Evolutionary conservation across 1,140 invertebrate species (phyloP).

Genomic region (Cydia strobilella): DNA sequence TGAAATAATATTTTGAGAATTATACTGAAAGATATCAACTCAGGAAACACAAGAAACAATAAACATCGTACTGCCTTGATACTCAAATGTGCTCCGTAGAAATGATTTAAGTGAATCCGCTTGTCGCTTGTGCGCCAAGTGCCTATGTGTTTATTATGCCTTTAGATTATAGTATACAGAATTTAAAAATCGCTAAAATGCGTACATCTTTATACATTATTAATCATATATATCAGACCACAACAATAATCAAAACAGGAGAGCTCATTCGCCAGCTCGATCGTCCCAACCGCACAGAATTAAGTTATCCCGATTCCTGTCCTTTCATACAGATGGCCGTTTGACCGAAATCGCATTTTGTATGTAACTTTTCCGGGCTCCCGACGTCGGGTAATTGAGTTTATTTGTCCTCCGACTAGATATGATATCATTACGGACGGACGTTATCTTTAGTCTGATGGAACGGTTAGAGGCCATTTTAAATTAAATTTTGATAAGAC

Average conservation of each 20-base stretch:
- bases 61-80: no score
- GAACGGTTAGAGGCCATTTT: neutral
- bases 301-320: slow-evolving; percentile 41
- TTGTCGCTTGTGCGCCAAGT: no score
- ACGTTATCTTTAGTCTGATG: slow-evolving; percentile 22
- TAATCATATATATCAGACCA: neutral
- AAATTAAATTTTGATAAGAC: neutral
- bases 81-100: no score
- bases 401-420: slow-evolving; percentile 34
- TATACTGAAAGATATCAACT: no score
- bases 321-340: slow-evolving; percentile 41
- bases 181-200: no score
- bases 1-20: no score
- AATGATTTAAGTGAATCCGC: no score
- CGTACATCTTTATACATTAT: neutral
- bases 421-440: slow-evolving; percentile 31
- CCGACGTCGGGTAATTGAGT: slow-evolving; percentile 38
- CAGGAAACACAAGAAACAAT: no score
- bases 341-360: slow-evolving; percentile 35
- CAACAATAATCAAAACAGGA: neutral
- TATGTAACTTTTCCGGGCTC: slow-evolving; percentile 35
- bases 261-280: neutral
- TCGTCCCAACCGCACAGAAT: slow-evolving; percentile 23
- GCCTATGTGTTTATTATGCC: no score
- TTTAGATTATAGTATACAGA: no score